These are phyloP conservation scores for Arbacia lixula DNA, from an alignment of 53 echinoderm and acorn worm species.

Conservation along the genomic window DNA sequence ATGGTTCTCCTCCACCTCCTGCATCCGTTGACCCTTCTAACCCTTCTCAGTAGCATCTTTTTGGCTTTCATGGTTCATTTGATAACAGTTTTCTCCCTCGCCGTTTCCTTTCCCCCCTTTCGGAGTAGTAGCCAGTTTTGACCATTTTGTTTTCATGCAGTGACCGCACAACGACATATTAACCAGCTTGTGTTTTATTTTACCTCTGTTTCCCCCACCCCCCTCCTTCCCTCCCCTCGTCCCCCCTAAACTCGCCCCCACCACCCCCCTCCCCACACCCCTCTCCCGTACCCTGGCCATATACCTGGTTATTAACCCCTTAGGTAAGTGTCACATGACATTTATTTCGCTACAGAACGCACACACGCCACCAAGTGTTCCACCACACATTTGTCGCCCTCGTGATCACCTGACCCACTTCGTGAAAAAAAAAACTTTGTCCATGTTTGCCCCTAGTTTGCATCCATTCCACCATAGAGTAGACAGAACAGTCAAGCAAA, in stretches of 20 bases:
- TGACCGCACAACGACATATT: background rate
- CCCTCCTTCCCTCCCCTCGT: background rate
- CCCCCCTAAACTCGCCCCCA: too few species aligned
- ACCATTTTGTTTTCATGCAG: background rate
- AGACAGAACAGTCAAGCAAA: too few species aligned
- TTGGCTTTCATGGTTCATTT: background rate
- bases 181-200: slow-evolving; percentile 50
- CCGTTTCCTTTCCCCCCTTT: background rate
- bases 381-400: background rate
- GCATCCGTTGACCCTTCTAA: slow-evolving; percentile 9
- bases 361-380: background rate
- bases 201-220: slow-evolving; percentile 17
- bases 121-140: slow-evolving; percentile 4
- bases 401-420: too few species aligned
- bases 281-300: background rate
- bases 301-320: slow-evolving; percentile 14
- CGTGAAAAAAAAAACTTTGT: too few species aligned
- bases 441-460: too few species aligned
- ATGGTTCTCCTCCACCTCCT: background rate
- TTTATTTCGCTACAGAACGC: background rate
- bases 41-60: slow-evolving; percentile 1
- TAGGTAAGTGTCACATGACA: slow-evolving; percentile 27
- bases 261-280: slow-evolving; percentile 1
- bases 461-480: too few species aligned
- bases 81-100: slow-evolving; percentile 3